Conservation (phyloP, 2,888 invertebrate genomes). For the Pomacea canaliculata region DNA sequence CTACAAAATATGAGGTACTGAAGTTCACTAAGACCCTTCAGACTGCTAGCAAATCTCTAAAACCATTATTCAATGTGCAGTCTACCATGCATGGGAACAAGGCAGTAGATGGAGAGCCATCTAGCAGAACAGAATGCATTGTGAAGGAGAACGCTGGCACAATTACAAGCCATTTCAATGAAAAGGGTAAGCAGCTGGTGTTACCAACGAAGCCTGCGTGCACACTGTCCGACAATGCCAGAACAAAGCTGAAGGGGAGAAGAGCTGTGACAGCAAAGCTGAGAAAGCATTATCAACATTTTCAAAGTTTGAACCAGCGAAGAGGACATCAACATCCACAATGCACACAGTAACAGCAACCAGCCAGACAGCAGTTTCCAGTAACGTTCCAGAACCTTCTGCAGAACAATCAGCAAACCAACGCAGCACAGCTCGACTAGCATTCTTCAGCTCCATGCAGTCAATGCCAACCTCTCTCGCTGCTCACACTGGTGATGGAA, state of each 20-base stretch:
- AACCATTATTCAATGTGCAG: background rate
- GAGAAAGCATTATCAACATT: background rate
- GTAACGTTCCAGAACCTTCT: background rate
- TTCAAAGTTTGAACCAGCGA: background rate
- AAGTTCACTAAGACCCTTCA: constrained; percentile 35
- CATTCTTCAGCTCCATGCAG: constrained; percentile 54
- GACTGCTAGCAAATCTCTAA: constrained; percentile 27
- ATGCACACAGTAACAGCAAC: constrained; percentile 15
- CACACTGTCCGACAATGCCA: background rate
- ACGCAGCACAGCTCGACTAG: constrained; percentile 50
- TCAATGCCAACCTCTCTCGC: constrained; percentile 41
- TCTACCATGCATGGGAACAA: background rate
- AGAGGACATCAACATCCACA: background rate
- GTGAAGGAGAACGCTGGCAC: no score
- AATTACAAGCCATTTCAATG: background rate
- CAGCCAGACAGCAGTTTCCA: constrained; percentile 8
- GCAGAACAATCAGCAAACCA: constrained; percentile 25
- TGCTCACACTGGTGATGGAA: background rate
- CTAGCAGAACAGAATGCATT: no score
- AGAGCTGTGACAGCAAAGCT: constrained; percentile 19
- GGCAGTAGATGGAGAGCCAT: background rate
- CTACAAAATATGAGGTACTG: constrained; percentile 33
- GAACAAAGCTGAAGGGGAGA: background rate
- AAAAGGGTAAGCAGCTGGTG: background rate
- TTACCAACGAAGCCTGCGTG: background rate